A percentile compares a stretch with the other conserved stretches of the same genome.
phyloP scores from a whole-genome alignment of 1,140 invertebrate genomes.

The Aplysia californica region DNA sequence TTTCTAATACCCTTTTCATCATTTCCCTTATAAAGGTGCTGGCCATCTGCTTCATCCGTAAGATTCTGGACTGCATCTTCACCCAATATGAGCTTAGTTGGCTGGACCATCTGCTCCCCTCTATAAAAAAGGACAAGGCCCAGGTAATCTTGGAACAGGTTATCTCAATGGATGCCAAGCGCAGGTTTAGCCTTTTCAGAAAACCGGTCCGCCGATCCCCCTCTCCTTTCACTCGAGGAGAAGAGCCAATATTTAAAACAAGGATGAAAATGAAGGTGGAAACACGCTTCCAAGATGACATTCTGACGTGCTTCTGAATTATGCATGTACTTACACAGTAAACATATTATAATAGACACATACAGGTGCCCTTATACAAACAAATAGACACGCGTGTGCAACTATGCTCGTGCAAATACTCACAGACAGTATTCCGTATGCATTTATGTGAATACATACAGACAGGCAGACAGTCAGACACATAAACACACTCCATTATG shows the following conservation, averaged over 20 bases:
- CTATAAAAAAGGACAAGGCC: neutral
- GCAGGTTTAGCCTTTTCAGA: neutral
- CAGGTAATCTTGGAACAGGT: neutral
- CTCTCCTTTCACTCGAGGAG: neutral
- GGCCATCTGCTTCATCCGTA: slow-evolving; percentile 11
- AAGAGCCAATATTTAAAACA: neutral
- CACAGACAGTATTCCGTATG: too few species aligned
- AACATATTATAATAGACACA: neutral
- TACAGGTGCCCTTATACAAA: neutral
- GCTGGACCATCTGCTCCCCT: slow-evolving; percentile 9
- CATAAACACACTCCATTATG: too few species aligned
- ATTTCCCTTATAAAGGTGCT: slow-evolving; percentile 1
- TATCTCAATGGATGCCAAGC: neutral
- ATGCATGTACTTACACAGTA: neutral
- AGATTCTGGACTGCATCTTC: slow-evolving; percentile 14
- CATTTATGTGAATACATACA: too few species aligned
- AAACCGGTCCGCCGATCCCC: neutral
- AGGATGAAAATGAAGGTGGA: neutral
- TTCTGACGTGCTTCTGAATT: too few species aligned
- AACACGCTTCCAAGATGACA: too few species aligned
- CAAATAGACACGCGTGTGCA: too few species aligned
- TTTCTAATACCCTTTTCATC: too few species aligned
- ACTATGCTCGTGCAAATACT: too few species aligned
- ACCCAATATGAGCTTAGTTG: slow-evolving; percentile 12
- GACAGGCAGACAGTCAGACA: too few species aligned